phyloP scores from a whole-genome alignment of 1,140 invertebrate genomes.

The Drosophila kanapiae region DNA sequence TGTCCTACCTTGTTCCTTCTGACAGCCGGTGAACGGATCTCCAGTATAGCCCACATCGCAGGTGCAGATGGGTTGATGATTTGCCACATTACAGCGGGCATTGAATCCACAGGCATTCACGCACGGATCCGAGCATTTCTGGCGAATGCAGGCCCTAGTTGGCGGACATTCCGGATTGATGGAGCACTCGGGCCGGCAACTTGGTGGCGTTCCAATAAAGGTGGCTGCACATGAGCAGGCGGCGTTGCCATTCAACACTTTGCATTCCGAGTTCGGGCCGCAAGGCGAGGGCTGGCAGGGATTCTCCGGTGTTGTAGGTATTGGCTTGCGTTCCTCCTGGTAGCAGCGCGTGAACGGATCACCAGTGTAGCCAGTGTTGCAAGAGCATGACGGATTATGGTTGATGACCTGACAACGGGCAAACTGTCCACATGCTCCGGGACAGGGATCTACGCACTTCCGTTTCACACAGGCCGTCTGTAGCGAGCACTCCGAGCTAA shows the following conservation, averaged over 20 bases:
- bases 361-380: conserved; percentile 86
- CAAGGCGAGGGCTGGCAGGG: conserved; percentile 89
- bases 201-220: conserved; percentile 89
- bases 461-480: conserved; percentile 89
- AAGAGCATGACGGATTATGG: conserved; percentile 88
- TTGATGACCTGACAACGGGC: conserved; percentile 88
- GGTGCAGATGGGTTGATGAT: conserved; percentile 90
- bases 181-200: conserved; percentile 88
- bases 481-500: conserved; percentile 89
- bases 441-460: conserved; percentile 90
- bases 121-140: conserved; percentile 90
- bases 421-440: conserved; percentile 89
- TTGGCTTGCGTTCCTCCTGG: conserved; percentile 82
- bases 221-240: conserved; percentile 89
- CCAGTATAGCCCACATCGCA: conserved; percentile 90
- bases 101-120: conserved; percentile 90
- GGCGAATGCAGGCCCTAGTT: conserved; percentile 88
- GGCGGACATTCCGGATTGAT: conserved; percentile 89
- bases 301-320: conserved; percentile 86
- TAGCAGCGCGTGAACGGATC: conserved; percentile 87
- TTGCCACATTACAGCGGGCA: conserved; percentile 89
- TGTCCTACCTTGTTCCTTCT: conserved; percentile 87
- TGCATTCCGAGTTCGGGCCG: conserved; percentile 90
- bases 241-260: conserved; percentile 87
- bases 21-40: conserved; percentile 91